Evolutionary conservation across 2,113 vertebrate genomes (phyloP).

Genomic region (Elgaria multicarinata): DNA sequence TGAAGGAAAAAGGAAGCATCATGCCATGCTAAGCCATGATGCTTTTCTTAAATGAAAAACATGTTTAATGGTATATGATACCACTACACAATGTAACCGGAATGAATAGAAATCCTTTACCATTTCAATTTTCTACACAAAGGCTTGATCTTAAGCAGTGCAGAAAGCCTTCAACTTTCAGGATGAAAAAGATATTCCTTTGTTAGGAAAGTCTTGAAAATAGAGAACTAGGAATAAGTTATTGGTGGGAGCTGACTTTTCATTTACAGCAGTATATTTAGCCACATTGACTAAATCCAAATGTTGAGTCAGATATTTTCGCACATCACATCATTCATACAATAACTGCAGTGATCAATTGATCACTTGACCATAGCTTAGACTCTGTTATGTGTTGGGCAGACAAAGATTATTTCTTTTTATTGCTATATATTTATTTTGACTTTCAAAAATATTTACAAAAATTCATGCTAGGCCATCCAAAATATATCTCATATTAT

Average conservation of each 20-base stretch:
- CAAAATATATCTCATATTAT: background rate
- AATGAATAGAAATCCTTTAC: conserved; percentile 1
- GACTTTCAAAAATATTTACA: too few species aligned
- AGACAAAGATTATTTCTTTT: background rate
- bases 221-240: background rate
- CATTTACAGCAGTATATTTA: background rate
- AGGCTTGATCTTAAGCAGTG: background rate
- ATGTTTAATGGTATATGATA: background rate
- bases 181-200: background rate
- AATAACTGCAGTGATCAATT: background rate
- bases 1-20: background rate
- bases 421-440: too few species aligned
- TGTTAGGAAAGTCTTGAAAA: background rate
- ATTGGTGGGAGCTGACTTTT: background rate
- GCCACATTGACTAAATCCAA: background rate
- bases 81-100: background rate
- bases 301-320: background rate
- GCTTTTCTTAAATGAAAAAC: background rate
- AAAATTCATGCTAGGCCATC: background rate
- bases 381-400: background rate
- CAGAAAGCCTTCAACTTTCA: background rate
- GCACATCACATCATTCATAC: background rate
- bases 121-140: background rate
- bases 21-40: background rate
- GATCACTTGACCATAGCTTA: background rate